Percentiles rank a stretch among this genome's conserved stretches.
Conservation (phyloP, 1,140 invertebrate species). For the Zaprionus africanus region DNA sequence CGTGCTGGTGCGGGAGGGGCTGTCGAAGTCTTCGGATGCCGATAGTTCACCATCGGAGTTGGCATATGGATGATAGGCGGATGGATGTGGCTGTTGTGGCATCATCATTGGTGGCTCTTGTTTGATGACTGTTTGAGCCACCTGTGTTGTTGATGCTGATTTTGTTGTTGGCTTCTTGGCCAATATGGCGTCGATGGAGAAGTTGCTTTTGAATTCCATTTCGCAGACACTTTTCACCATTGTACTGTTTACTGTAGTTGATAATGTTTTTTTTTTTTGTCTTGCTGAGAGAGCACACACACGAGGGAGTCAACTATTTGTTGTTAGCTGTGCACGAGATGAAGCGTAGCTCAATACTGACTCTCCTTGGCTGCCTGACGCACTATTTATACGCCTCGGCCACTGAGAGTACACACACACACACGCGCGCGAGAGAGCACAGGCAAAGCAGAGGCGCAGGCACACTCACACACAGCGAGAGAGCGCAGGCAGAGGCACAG, state of each 20-base stretch:
- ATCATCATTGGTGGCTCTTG: constrained; percentile 41
- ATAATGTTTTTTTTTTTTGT: constrained; percentile 7
- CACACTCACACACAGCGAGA: constrained; percentile 10
- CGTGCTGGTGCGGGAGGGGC: constrained; percentile 75
- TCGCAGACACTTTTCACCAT: constrained; percentile 79
- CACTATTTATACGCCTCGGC: constrained; percentile 69
- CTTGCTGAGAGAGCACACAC: constrained; percentile 24
- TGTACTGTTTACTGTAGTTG: constrained; percentile 17
- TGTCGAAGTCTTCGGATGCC: constrained; percentile 77
- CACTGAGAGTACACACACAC: constrained; percentile 24
- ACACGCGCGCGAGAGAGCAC: background rate
- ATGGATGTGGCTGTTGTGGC: constrained; percentile 45
- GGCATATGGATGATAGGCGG: constrained; percentile 77
- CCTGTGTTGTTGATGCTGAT: constrained; percentile 14
- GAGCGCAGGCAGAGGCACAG: constrained; percentile 14
- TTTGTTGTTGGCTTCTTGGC: constrained; percentile 82
- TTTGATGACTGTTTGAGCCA: constrained; percentile 46
- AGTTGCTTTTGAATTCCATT: constrained; percentile 86
- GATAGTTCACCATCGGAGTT: constrained; percentile 73
- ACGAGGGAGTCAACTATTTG: constrained; percentile 43
- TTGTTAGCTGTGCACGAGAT: constrained; percentile 50
- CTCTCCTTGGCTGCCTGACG: constrained; percentile 44
- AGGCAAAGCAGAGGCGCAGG: constrained; percentile 4
- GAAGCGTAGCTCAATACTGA: constrained; percentile 68
- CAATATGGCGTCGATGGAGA: constrained; percentile 90